Percentiles rank a stretch among this genome's conserved stretches.
Evolutionary conservation across 2,113 vertebrate genomes (phyloP).

Genomic region (Proterorhinus semilunaris): DNA sequence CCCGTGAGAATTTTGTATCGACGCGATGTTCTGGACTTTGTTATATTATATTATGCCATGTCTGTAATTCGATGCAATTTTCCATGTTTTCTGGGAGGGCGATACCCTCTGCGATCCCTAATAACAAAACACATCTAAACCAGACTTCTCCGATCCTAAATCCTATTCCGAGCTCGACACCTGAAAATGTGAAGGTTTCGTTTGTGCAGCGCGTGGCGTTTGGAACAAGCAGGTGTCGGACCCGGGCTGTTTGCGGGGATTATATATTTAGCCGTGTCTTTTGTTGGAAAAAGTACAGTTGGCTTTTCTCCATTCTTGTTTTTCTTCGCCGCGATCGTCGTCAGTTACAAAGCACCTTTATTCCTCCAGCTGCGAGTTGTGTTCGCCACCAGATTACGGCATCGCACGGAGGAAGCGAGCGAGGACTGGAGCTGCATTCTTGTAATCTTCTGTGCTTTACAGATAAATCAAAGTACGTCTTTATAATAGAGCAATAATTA

Average conservation of each 20-base stretch:
- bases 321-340: background rate
- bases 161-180: background rate
- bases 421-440: background rate
- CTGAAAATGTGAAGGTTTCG: background rate
- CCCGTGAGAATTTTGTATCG: too few species aligned
- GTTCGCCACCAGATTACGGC: conserved; percentile 42
- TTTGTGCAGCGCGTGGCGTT: background rate
- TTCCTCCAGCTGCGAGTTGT: conserved; percentile 37
- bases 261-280: conserved; percentile 53
- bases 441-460: background rate
- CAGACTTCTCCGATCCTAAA: background rate
- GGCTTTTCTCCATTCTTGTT: conserved; percentile 19
- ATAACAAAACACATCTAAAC: background rate
- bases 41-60: too few species aligned
- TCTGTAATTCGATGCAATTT: too few species aligned
- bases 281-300: conserved; percentile 33
- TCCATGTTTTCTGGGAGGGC: too few species aligned
- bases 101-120: background rate
- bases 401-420: conserved; percentile 46
- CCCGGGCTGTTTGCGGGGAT: conserved; percentile 57
- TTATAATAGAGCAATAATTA: background rate
- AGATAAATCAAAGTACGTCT: background rate
- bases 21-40: too few species aligned
- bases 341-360: conserved; percentile 53
- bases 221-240: conserved; percentile 56